phyloP scores from a whole-genome alignment of 2,797 vertebrate genomes.

The Enteromius mattozi region DNA sequence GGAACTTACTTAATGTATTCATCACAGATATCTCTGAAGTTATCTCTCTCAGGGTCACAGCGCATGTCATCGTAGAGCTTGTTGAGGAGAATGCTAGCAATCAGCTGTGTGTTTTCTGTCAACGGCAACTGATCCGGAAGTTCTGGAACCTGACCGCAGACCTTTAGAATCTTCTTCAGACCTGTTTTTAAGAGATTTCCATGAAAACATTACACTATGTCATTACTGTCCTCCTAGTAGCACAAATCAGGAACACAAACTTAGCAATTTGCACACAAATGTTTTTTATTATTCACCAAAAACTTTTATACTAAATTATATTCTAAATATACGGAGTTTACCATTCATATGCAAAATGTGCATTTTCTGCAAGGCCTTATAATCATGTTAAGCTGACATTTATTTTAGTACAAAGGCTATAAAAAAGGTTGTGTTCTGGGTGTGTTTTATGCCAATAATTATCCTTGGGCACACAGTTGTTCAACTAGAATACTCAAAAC shows the following conservation, averaged over 20 bases:
- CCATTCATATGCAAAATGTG: background rate
- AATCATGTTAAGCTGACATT: background rate
- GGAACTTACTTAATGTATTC: constrained; percentile 90
- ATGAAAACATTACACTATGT: constrained; percentile 3
- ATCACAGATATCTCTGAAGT: constrained; percentile 89
- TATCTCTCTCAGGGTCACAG: constrained; percentile 90
- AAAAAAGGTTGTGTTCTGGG: background rate
- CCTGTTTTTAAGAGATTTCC: constrained; percentile 74
- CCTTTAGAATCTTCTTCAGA: constrained; percentile 94
- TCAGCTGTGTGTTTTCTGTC: constrained; percentile 94
- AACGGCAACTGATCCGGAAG: constrained; percentile 89
- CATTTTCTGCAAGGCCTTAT: background rate
- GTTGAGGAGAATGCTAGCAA: constrained; percentile 91
- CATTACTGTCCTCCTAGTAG: background rate
- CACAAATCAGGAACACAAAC: background rate
- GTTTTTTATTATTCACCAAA: background rate
- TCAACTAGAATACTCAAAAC: background rate
- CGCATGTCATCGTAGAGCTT: constrained; percentile 92
- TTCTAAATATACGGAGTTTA: background rate
- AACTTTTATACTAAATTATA: background rate
- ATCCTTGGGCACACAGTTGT: background rate
- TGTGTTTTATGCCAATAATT: background rate
- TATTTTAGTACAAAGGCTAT: background rate
- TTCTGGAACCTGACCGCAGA: constrained; percentile 93
- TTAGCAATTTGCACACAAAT: background rate